Evolutionary conservation across 92 coral and sea anemone genomes (phyloP).

Genomic region (Actinernus sp.): DNA sequence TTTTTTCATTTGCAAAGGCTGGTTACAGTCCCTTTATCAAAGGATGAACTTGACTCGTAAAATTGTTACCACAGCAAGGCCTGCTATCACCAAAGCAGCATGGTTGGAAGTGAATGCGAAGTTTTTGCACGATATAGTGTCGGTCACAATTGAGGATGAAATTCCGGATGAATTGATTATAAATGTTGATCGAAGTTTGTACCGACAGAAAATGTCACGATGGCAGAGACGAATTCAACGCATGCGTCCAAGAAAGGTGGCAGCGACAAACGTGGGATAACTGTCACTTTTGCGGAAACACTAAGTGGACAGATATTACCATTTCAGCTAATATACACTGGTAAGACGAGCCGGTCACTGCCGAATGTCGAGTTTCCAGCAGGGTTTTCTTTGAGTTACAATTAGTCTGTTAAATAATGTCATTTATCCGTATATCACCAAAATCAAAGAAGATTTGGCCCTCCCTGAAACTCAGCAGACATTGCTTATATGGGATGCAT

Average conservation of each 20-base stretch:
- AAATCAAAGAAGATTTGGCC: conserved; percentile 45
- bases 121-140: conserved; percentile 41
- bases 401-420: conserved; percentile 42
- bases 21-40: conserved; percentile 56
- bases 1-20: conserved; percentile 43
- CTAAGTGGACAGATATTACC: conserved; percentile 41
- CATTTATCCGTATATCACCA: conserved; percentile 37
- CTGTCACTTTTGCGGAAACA: too few relatives aligned
- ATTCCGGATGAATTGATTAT: conserved; percentile 28
- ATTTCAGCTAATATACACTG: too few relatives aligned
- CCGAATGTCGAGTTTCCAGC: conserved; percentile 49
- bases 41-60: conserved; percentile 50
- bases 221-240: conserved; percentile 63
- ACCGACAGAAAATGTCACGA: conserved; percentile 63
- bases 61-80: conserved; percentile 50
- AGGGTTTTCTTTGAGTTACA: conserved; percentile 52
- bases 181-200: too few relatives aligned
- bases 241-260: conserved; percentile 67
- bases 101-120: conserved; percentile 52
- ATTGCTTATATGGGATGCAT: conserved; percentile 64
- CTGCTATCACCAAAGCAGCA: conserved; percentile 45
- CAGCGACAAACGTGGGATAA: conserved; percentile 60
- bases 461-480: conserved; percentile 41
- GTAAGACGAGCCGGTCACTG: too few relatives aligned
- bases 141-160: conserved; percentile 17